These are phyloP conservation scores for Sussaba pulchella DNA, from an alignment of 2,888 invertebrate genomes.

Conservation along the genomic window DNA sequence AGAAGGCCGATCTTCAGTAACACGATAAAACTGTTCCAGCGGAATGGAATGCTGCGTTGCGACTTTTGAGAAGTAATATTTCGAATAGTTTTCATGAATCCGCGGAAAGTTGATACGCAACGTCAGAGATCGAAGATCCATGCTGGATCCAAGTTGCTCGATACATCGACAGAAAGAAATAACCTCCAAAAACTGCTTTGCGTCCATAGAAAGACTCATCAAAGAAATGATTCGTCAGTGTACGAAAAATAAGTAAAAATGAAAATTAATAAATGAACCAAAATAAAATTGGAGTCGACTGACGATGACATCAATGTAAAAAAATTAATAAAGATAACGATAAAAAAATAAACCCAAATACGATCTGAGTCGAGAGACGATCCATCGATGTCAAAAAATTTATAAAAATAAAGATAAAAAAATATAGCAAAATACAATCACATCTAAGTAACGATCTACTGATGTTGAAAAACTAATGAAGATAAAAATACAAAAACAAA, in stretches of 20 bases:
- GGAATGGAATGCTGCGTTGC: not conserved
- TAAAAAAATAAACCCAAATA: conserved; percentile 8
- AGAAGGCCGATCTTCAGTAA: conserved; percentile 29
- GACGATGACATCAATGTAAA: conserved; percentile 1
- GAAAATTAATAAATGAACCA: too few relatives aligned
- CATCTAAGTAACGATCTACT: not conserved
- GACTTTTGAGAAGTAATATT: too few relatives aligned
- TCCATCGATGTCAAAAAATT: not conserved
- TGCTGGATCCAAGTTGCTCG: conserved; percentile 6
- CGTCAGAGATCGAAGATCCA: not conserved
- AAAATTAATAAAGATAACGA: not conserved
- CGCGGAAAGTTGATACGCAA: conserved; percentile 12
- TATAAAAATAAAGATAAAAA: not conserved
- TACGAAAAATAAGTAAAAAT: too few relatives aligned
- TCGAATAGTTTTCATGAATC: not conserved
- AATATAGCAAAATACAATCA: not conserved
- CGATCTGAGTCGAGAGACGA: too few relatives aligned
- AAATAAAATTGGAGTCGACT: too few relatives aligned
- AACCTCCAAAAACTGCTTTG: not conserved
- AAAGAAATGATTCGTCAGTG: too few relatives aligned
- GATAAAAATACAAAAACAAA: too few relatives aligned
- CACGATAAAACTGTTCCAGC: not conserved
- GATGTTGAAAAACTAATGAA: too few relatives aligned
- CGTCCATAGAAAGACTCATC: too few relatives aligned
- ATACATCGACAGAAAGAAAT: not conserved